Evolutionary conservation across 2,888 invertebrate species (phyloP).

Genomic region (Chorisops tibialis): DNA sequence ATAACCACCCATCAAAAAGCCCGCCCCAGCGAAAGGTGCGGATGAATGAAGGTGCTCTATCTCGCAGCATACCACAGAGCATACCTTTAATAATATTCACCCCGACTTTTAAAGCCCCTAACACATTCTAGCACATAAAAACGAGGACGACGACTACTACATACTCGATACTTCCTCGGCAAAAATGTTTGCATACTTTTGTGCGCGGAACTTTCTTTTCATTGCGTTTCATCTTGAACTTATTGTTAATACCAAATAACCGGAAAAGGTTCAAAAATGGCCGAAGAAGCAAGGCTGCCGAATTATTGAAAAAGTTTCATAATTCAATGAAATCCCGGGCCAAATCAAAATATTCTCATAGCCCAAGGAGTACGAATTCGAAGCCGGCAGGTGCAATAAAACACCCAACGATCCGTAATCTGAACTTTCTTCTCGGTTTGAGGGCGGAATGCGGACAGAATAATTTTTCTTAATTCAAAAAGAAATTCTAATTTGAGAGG

Average conservation of each 20-base stretch:
- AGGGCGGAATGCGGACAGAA: neutral
- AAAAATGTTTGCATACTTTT: too few species aligned
- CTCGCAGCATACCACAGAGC: slow-evolving; percentile 3
- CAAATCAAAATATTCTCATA: neutral
- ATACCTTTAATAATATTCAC: slow-evolving; percentile 29
- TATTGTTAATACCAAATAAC: too few species aligned
- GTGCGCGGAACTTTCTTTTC: neutral
- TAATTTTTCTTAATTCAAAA: slow-evolving; percentile 17
- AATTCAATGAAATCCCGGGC: neutral
- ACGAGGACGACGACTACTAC: too few species aligned
- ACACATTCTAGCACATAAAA: too few species aligned
- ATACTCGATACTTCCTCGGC: too few species aligned
- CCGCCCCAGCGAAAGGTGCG: neutral
- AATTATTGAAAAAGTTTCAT: slow-evolving; percentile 22
- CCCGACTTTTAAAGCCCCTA: neutral
- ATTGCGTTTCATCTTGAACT: neutral
- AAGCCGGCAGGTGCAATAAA: slow-evolving; percentile 24
- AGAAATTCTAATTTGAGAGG: slow-evolving; percentile 23
- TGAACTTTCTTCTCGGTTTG: neutral
- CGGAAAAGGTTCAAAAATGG: too few species aligned
- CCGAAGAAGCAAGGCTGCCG: neutral
- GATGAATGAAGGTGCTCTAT: slow-evolving; percentile 1
- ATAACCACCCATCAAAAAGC: slow-evolving; percentile 10
- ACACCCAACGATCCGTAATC: slow-evolving; percentile 3
- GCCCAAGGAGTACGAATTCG: neutral